These are phyloP conservation scores for Corbicula japonica DNA, from an alignment of 2,888 invertebrate genomes.

Conservation along the genomic window DNA sequence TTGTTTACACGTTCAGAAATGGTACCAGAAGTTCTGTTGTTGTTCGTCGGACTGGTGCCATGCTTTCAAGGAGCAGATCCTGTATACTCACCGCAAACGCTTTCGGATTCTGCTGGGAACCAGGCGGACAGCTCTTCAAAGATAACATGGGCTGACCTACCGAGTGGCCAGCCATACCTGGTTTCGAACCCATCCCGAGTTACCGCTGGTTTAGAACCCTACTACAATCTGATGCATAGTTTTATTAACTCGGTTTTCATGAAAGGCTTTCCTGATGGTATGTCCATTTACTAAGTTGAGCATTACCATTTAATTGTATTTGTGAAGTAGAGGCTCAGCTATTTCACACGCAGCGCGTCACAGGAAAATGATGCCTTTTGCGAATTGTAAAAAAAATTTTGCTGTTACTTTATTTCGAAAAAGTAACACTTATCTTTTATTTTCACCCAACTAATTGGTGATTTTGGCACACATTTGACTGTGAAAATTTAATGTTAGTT, in stretches of 20 bases:
- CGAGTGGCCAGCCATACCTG: slow-evolving; percentile 49
- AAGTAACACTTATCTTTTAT: too few relatives aligned
- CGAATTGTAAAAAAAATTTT: too few relatives aligned
- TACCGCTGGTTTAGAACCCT: slow-evolving; percentile 53
- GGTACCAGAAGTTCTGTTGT: background rate
- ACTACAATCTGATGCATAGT: slow-evolving; percentile 61
- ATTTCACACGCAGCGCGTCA: too few relatives aligned
- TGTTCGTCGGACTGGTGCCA: background rate
- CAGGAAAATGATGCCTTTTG: too few relatives aligned
- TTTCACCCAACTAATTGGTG: too few relatives aligned
- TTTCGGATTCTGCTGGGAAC: slow-evolving; percentile 66
- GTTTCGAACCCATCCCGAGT: slow-evolving; percentile 47
- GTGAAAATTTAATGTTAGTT: too few relatives aligned
- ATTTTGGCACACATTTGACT: too few relatives aligned
- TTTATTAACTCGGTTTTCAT: slow-evolving; percentile 66
- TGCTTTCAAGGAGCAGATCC: slow-evolving; percentile 52
- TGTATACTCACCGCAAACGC: slow-evolving; percentile 47
- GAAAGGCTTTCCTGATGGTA: slow-evolving; percentile 64
- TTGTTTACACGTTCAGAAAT: too few relatives aligned
- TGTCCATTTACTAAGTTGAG: too few relatives aligned
- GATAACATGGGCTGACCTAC: slow-evolving; percentile 61
- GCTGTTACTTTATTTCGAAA: too few relatives aligned
- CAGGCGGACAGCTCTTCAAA: slow-evolving; percentile 57
- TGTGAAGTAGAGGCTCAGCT: too few relatives aligned
- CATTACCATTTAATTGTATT: too few relatives aligned